Percentiles rank a stretch among this genome's conserved stretches.
Conservation (phyloP, 2,113 vertebrate genomes). For the Amazona vittata region DNA sequence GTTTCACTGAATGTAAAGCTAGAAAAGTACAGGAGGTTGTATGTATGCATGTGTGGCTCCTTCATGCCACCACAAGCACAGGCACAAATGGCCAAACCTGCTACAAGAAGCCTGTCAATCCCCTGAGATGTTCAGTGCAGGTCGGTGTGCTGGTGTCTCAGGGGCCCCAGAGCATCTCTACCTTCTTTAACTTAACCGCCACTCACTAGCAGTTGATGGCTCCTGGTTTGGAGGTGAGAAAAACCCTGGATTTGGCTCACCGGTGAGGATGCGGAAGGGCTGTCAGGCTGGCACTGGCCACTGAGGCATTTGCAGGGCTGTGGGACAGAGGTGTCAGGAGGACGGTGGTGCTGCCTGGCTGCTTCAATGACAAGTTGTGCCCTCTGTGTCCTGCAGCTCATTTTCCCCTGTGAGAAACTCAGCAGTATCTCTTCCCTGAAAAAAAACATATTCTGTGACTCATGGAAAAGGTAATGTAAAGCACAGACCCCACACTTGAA, state of each 20-base stretch:
- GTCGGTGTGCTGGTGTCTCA: background rate
- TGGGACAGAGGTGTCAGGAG: rapidly evolving
- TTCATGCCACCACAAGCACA: background rate
- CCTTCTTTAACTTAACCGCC: background rate
- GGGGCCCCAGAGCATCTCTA: background rate
- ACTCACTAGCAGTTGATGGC: background rate
- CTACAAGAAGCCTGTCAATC: background rate
- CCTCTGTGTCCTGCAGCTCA: background rate
- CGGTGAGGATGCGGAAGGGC: background rate
- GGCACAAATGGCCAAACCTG: background rate
- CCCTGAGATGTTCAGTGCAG: background rate
- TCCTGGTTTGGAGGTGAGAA: background rate
- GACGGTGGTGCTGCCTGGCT: background rate
- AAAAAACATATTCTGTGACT: background rate
- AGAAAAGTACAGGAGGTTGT: background rate
- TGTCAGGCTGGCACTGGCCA: background rate
- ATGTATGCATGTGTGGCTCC: background rate
- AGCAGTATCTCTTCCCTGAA: background rate
- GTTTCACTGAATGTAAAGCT: background rate
- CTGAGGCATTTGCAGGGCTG: background rate
- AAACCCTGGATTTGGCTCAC: rapidly evolving
- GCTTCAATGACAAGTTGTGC: background rate
- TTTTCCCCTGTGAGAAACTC: background rate
- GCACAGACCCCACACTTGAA: background rate
- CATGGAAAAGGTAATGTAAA: background rate